These are phyloP conservation scores for Botia kubotai DNA, from an alignment of 2,797 vertebrate genomes.

Conservation along the genomic window DNA sequence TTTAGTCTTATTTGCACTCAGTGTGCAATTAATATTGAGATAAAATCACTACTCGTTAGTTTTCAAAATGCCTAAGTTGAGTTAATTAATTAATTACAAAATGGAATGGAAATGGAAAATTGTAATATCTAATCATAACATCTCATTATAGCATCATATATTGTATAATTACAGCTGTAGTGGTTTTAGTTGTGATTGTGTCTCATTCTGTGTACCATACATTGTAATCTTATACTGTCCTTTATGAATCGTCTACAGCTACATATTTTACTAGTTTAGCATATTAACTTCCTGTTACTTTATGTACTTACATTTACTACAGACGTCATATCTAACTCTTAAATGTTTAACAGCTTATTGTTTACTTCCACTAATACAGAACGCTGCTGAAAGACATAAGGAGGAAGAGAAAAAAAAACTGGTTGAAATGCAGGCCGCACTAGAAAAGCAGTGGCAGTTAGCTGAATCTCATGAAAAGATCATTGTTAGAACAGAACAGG, in stretches of 20 bases:
- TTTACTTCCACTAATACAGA: slow-evolving; percentile 81
- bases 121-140: slow-evolving; percentile 36
- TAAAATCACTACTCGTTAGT: not conserved
- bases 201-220: slow-evolving; percentile 71
- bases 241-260: slow-evolving; percentile 20
- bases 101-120: no score
- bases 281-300: not conserved
- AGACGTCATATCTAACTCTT: slow-evolving; percentile 57
- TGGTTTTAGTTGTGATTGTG: slow-evolving; percentile 73
- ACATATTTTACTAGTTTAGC: slow-evolving; percentile 35
- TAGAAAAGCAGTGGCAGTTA: slow-evolving; percentile 93
- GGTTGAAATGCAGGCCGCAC: slow-evolving; percentile 91
- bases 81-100: not conserved
- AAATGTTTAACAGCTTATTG: slow-evolving; percentile 60
- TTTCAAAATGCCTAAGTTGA: not conserved
- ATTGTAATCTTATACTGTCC: slow-evolving; percentile 53
- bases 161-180: slow-evolving; percentile 59
- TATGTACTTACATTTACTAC: slow-evolving; percentile 60
- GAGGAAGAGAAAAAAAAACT: slow-evolving; percentile 89
- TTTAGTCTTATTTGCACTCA: no score
- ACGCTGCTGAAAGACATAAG: slow-evolving; percentile 91
- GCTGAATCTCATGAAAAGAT: slow-evolving; percentile 89
- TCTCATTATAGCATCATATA: slow-evolving; percentile 63
- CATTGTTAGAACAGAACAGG: slow-evolving; percentile 88
- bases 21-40: no score